Evolutionary conservation across 2,797 vertebrate genomes (phyloP), one percentile per base, ranked within the genome.

Genomic region (Sparus aurata): DNA sequence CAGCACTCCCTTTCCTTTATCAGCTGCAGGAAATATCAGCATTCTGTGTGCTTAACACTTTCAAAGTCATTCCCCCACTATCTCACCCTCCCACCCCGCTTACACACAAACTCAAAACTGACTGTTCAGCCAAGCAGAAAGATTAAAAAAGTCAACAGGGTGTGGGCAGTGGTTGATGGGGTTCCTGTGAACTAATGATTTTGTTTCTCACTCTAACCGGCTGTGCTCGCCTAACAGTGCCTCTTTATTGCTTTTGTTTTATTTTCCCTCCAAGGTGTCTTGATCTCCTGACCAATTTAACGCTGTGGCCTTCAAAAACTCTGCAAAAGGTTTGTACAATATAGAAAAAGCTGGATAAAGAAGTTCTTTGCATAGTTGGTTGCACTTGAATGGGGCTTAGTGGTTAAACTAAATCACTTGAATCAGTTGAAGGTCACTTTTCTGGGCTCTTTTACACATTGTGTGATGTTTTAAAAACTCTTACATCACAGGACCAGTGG

Each of bases 11-110:
- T 30, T 72, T 62, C 76, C 25, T 73, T 76, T 79, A 78, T 80
- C 73, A 72, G 66, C 15, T 22, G 15, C 15, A 75, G 43, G 54
- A 70, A 81, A 73, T 63, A 68, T 64, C n/a, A 64, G 1, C 4
- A n/a, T 55, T 74, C 59, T 72, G 45, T 65, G 25, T 66, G 27
- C 11, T 12, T 54, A 71, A 57, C 66, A 70, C 65, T 25, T 22
- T 85, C 83, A 91, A 90, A 85, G 84, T 90, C 79, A 74, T 34
- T 8, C 13, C 12, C 52, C 45, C 55, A 43, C 25, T 22, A 38
- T 12, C 43, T 49, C 46, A 50, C 54, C 38, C 46, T 20, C 3
- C 27, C 60, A 53, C 20, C 17, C 45, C 4, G 54, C 53, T 27
- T 47, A 53, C 63, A 61, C 46, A 53, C 1, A 15, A 6, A 52